Evolutionary conservation across 1,140 invertebrate genomes (phyloP).

Genomic region (Bombus confusus): DNA sequence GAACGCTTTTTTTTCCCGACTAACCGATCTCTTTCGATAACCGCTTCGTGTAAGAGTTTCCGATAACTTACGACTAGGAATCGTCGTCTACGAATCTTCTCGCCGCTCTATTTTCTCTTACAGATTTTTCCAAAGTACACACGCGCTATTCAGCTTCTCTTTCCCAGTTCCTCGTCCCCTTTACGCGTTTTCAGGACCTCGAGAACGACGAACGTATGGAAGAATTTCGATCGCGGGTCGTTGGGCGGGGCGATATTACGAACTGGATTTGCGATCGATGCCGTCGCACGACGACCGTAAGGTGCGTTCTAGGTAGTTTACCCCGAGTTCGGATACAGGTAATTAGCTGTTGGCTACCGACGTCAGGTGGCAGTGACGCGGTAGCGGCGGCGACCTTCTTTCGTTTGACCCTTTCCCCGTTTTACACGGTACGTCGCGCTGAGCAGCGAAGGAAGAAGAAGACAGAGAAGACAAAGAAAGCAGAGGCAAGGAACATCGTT

Average conservation of each 20-base stretch:
- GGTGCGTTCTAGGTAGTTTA: constrained; percentile 53
- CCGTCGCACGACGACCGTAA: neutral
- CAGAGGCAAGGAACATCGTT: neutral
- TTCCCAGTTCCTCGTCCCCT: too few species aligned
- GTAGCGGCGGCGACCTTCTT: constrained; percentile 55
- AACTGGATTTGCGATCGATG: constrained; percentile 11
- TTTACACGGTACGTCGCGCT: constrained; percentile 6
- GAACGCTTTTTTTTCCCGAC: neutral
- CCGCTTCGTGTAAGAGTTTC: too few species aligned
- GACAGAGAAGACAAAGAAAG: neutral
- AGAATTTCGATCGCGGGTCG: neutral
- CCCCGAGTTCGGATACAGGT: constrained; percentile 73
- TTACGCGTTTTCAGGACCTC: neutral
- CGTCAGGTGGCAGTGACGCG: constrained; percentile 77
- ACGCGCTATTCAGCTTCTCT: too few species aligned
- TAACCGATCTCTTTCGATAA: neutral
- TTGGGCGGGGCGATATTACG: neutral
- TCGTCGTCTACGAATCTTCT: too few species aligned
- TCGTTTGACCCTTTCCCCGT: constrained; percentile 2
- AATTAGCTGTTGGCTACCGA: constrained; percentile 76
- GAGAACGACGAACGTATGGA: too few species aligned
- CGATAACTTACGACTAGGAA: too few species aligned
- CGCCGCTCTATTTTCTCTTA: too few species aligned
- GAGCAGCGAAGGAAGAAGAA: too few species aligned
- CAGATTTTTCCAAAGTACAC: too few species aligned